Evolutionary conservation across 2,888 invertebrate species (phyloP).

Genomic region (Stenoptilia bipunctidactyla): DNA sequence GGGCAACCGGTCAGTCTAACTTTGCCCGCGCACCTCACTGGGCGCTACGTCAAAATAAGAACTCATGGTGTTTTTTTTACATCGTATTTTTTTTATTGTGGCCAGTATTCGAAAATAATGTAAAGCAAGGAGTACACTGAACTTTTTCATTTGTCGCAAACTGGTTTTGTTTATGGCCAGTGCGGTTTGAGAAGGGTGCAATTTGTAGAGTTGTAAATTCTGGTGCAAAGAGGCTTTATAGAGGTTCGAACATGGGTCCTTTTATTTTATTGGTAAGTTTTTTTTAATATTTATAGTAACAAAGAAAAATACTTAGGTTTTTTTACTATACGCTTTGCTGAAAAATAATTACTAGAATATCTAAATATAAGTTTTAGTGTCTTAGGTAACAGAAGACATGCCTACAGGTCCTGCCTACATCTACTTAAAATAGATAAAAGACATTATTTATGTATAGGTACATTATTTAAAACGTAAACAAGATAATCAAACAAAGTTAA

Average conservation of each 20-base stretch:
- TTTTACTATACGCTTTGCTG: too few species aligned
- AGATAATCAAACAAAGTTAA: too few species aligned
- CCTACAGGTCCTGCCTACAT: too few species aligned
- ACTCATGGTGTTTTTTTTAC: not conserved
- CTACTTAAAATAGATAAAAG: too few species aligned
- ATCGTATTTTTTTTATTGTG: constrained; percentile 10
- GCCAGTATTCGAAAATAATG: constrained; percentile 16
- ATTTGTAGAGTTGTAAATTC: constrained; percentile 20
- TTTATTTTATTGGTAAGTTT: constrained; percentile 23
- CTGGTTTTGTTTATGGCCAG: constrained; percentile 29
- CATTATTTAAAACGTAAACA: too few species aligned
- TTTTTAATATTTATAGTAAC: too few species aligned
- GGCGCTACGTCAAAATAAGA: constrained; percentile 9
- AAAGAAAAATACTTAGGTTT: too few species aligned
- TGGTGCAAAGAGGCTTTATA: constrained; percentile 18
- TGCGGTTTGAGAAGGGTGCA: constrained; percentile 35
- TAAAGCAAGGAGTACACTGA: constrained; percentile 10
- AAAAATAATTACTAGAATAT: too few species aligned
- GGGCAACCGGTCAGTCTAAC: constrained; percentile 34
- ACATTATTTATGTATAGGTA: too few species aligned
- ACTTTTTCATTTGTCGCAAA: constrained; percentile 15
- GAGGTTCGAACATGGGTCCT: constrained; percentile 19
- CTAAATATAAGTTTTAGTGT: too few species aligned
- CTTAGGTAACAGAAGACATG: too few species aligned
- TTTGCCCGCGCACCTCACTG: constrained; percentile 30